These are phyloP conservation scores for Myiopsitta monachus DNA, from an alignment of 2,113 vertebrate species.

Conservation along the genomic window DNA sequence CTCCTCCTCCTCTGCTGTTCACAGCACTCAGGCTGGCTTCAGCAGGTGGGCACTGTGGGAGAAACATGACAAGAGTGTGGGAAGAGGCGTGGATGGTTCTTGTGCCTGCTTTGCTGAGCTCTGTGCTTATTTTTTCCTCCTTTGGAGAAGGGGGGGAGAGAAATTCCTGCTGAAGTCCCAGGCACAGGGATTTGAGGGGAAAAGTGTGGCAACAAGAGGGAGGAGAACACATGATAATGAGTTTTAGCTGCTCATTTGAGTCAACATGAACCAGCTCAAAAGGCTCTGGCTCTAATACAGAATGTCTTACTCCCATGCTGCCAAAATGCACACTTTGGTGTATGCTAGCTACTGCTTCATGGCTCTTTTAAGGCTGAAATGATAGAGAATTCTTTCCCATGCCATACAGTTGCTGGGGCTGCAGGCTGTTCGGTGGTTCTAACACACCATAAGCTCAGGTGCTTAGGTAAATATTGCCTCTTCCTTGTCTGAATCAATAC, in stretches of 20 bases:
- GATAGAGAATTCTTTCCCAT: background rate
- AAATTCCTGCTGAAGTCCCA: background rate
- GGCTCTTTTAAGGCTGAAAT: conserved; percentile 14
- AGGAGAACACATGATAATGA: background rate
- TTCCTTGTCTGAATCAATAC: conserved; percentile 31
- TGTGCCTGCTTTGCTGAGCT: background rate
- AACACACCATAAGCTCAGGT: background rate
- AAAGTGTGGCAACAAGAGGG: background rate
- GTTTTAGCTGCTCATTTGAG: background rate
- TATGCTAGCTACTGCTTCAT: background rate
- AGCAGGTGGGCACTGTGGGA: background rate
- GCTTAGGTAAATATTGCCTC: conserved; percentile 59
- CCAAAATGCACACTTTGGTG: background rate
- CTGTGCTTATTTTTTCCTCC: background rate
- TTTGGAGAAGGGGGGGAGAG: background rate
- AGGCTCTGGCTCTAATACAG: conserved; percentile 10
- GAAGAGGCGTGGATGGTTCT: background rate
- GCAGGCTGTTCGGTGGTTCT: conserved; percentile 21
- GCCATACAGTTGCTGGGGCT: background rate
- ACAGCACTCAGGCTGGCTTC: background rate
- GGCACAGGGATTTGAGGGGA: background rate
- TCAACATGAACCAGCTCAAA: background rate
- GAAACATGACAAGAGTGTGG: background rate
- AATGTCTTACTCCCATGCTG: conserved; percentile 18
- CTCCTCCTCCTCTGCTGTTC: background rate